Conservation (phyloP, 2,888 invertebrate genomes). For the Tribolium freemani region DNA sequence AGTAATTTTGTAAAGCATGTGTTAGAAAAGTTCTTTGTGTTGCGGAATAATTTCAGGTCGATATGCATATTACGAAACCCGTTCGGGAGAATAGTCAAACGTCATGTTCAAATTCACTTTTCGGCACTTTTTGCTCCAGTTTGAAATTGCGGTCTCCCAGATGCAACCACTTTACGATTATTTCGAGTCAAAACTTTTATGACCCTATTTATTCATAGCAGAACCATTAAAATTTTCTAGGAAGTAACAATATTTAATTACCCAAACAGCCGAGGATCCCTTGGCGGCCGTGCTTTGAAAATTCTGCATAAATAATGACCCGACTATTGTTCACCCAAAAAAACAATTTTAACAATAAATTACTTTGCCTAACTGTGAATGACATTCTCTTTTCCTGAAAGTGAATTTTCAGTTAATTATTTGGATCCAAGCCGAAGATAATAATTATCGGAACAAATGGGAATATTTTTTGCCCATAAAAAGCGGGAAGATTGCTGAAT, state of each 20-base stretch:
- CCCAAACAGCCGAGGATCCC: constrained; percentile 2
- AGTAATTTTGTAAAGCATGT: constrained; percentile 34
- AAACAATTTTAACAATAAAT: neutral
- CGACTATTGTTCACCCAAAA: neutral
- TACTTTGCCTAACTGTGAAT: neutral
- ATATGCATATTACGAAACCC: constrained; percentile 32
- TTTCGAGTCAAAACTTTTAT: constrained; percentile 32
- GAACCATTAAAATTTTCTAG: constrained; percentile 35
- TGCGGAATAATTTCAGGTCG: constrained; percentile 35
- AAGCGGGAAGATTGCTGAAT: constrained; percentile 33
- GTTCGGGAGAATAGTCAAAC: constrained; percentile 10
- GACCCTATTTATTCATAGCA: constrained; percentile 11
- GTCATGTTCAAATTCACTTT: constrained; percentile 20
- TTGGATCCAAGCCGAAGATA: constrained; percentile 4
- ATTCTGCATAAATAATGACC: constrained; percentile 10
- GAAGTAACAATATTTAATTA: constrained; percentile 24
- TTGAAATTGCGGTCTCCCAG: constrained; percentile 14
- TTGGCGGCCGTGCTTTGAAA: constrained; percentile 6
- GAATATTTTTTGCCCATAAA: constrained; percentile 37
- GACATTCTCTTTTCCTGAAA: neutral
- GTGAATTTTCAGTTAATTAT: neutral
- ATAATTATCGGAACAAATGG: constrained; percentile 35
- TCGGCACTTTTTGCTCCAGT: neutral
- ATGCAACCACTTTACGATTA: constrained; percentile 42
- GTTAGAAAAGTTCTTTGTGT: constrained; percentile 38